phyloP scores from a whole-genome alignment of 1,140 invertebrate species.

The Lordiphosa stackelbergi region DNA sequence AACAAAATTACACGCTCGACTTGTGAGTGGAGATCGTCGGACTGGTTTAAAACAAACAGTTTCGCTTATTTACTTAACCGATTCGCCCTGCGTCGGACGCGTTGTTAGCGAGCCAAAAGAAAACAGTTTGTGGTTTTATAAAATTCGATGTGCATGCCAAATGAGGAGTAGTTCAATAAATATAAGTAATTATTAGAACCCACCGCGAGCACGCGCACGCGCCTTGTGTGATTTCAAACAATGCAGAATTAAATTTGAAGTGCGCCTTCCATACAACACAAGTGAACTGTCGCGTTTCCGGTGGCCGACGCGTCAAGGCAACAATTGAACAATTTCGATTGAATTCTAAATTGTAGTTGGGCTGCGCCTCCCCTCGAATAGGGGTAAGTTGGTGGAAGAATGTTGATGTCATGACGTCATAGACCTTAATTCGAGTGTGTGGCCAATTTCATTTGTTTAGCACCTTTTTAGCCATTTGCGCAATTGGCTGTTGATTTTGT shows the following conservation, averaged over 20 bases:
- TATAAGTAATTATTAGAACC: conserved; percentile 29
- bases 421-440: not conserved
- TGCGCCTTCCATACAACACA: conserved; percentile 28
- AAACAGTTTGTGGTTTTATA: conserved; percentile 21
- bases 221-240: conserved; percentile 14
- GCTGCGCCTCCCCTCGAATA: not conserved
- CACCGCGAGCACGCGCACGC: not conserved
- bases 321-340: conserved; percentile 1
- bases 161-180: conserved; percentile 16
- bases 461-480: conserved; percentile 27
- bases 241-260: conserved; percentile 25
- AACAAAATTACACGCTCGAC: conserved; percentile 35
- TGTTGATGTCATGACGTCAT: conserved; percentile 7
- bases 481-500: conserved; percentile 9
- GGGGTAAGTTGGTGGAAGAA: conserved; percentile 7
- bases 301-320: conserved; percentile 14
- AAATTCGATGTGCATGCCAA: conserved; percentile 29
- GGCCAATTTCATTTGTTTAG: conserved; percentile 10
- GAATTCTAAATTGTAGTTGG: not conserved
- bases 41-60: conserved; percentile 24
- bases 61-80: conserved; percentile 28
- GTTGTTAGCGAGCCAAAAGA: not conserved
- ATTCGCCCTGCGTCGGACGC: conserved; percentile 27
- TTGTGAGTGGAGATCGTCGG: not conserved
- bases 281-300: conserved; percentile 35